Base-by-base conservation (phyloP, 2,797 vertebrate species). In the Remorina albescens region DNA sequence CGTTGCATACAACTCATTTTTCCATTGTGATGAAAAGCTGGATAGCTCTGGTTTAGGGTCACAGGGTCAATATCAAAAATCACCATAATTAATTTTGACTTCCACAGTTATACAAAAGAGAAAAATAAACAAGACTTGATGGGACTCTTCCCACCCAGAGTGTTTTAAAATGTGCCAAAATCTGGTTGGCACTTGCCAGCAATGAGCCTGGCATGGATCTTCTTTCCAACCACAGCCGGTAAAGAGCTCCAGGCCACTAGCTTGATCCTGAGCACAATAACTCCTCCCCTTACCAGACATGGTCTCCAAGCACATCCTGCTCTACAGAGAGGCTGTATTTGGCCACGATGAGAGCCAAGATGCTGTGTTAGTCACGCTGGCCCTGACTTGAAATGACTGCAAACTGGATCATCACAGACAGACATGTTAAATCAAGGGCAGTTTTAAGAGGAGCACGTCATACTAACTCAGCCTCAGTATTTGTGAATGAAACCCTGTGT, bases 151-250 rank as follows among this genome's bases (percentile, higher is more conserved):
- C 76, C 75, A 67, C 63, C 61, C 75, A 18, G 37, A 71, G 60
- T 58, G 51, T 59, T 25, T 58, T 51, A 18, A 65, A 55, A 46
- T 44, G 49, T 68, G 72, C 76, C 88, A 79, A 81, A 72, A 64
- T 71, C 82, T 76, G 76, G 67, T 63, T 87, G 85, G 84, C 71
- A 80, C 42, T 72, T 62, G 54, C 42, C 39, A 71, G 61, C 67
- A 81, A 81, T 65, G 80, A 85, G 74, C 69, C 68, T 88, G 84
- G 79, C 81, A 80, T 34, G 78, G 60, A 59, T 49, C 53, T 57
- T 68, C 44, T 91, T 89, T 92, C 89, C 84, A 74, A 87, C 85
- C 86, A 58, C 89, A 87, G 88, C 62, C 57, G 74, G 67, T 51
- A 66, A 71, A 76, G 65, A 74, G 74, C 82, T 87, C 83, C 76